Percentiles rank a stretch among this genome's conserved stretches.
phyloP scores from a whole-genome alignment of 2,888 invertebrate species.

The Orthosia cruda region DNA sequence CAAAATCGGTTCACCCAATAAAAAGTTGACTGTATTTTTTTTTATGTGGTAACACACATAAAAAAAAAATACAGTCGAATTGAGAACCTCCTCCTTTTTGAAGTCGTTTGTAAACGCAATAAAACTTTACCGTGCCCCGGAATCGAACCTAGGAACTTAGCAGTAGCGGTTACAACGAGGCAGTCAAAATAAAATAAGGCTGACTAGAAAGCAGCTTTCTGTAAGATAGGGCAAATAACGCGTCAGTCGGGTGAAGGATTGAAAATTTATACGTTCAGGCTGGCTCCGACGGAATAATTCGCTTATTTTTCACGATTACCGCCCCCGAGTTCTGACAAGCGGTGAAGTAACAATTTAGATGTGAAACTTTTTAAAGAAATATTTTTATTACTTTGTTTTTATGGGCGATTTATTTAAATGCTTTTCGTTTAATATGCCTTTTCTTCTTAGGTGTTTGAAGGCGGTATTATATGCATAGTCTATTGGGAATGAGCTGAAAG shows the following conservation, averaged over 20 bases:
- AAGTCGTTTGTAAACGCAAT: too few species aligned
- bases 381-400: slow-evolving; percentile 42
- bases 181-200: slow-evolving; percentile 1
- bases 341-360: slow-evolving; percentile 61
- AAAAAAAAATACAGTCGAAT: too few species aligned
- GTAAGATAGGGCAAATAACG: slow-evolving; percentile 76
- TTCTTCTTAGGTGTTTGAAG: background rate
- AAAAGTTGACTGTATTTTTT: too few species aligned
- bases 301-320: slow-evolving; percentile 70
- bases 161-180: too few species aligned
- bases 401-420: slow-evolving; percentile 45
- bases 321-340: slow-evolving; percentile 49
- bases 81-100: too few species aligned
- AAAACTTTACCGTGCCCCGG: too few species aligned
- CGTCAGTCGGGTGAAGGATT: slow-evolving; percentile 74
- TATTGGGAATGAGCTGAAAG: background rate
- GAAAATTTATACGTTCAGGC: slow-evolving; percentile 76
- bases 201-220: slow-evolving; percentile 62
- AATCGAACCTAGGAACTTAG: too few species aligned
- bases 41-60: too few species aligned
- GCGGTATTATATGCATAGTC: background rate
- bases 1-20: too few species aligned
- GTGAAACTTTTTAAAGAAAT: slow-evolving; percentile 49
- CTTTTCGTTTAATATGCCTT: background rate
- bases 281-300: slow-evolving; percentile 68